A percentile compares a stretch with the other conserved stretches of the same genome.
phyloP scores from a whole-genome alignment of 2,888 invertebrate species.

The Eurytoma adleriae region DNA sequence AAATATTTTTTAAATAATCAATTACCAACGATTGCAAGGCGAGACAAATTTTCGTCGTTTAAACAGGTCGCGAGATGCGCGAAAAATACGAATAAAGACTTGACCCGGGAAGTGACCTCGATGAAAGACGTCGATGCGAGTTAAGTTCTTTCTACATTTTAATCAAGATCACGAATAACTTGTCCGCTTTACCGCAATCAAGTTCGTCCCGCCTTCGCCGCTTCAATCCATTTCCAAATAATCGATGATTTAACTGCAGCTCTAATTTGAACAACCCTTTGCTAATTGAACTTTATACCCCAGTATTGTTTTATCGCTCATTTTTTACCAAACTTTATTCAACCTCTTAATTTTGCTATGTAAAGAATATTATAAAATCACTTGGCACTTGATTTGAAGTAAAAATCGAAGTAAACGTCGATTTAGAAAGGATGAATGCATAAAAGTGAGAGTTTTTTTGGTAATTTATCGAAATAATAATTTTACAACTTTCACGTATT shows the following conservation, averaged over 20 bases:
- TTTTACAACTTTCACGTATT: constrained; percentile 20
- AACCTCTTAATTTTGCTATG: no score
- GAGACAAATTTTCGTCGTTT: no score
- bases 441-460: constrained; percentile 34
- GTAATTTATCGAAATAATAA: constrained; percentile 13
- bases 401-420: no score
- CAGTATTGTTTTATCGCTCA: neutral
- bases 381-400: neutral
- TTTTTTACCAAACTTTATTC: neutral
- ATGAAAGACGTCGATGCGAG: neutral
- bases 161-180: constrained; percentile 9
- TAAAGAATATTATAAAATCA: neutral
- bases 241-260: no score
- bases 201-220: no score
- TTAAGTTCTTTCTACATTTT: neutral
- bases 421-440: constrained; percentile 7
- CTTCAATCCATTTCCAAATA: no score
- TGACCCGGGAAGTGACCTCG: no score
- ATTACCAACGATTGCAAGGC: no score
- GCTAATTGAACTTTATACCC: neutral
- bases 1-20: no score
- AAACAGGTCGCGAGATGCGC: no score
- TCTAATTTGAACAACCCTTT: neutral
- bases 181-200: no score
- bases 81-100: constrained; percentile 33